Conservation (phyloP, 2,797 vertebrate species). For the Cichlasoma orientale region DNA sequence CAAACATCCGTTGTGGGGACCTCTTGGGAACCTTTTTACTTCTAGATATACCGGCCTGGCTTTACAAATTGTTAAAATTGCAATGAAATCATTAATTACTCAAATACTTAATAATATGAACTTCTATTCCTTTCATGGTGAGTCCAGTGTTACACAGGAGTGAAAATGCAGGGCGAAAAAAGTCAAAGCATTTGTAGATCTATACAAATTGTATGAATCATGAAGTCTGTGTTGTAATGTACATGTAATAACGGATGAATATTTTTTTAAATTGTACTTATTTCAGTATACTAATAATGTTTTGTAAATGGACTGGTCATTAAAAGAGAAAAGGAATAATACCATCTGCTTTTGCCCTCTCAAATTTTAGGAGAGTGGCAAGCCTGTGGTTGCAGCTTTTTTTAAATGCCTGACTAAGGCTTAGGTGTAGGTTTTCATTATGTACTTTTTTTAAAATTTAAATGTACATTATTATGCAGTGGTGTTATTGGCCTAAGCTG, state of each 20-base stretch:
- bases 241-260: not conserved
- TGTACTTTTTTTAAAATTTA: not conserved
- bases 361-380: not conserved
- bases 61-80: not conserved
- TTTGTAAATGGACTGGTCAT: not conserved
- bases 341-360: not conserved
- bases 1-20: no score
- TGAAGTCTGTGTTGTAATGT: not conserved
- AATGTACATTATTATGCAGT: not conserved
- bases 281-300: not conserved
- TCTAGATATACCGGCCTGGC: no score
- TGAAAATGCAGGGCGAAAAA: not conserved
- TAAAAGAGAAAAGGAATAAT: not conserved
- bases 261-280: not conserved
- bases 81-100: not conserved
- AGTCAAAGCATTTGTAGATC: not conserved
- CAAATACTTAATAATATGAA: not conserved
- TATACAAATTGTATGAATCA: not conserved
- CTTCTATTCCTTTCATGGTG: not conserved
- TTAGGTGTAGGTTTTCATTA: not conserved
- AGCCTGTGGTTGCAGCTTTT: not conserved
- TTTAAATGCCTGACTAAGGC: not conserved
- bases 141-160: not conserved
- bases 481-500: not conserved
- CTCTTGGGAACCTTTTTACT: no score